Evolutionary conservation across 2,113 vertebrate genomes (phyloP), one percentile per base, ranked within the genome.

Genomic region (Silurus glanis): DNA sequence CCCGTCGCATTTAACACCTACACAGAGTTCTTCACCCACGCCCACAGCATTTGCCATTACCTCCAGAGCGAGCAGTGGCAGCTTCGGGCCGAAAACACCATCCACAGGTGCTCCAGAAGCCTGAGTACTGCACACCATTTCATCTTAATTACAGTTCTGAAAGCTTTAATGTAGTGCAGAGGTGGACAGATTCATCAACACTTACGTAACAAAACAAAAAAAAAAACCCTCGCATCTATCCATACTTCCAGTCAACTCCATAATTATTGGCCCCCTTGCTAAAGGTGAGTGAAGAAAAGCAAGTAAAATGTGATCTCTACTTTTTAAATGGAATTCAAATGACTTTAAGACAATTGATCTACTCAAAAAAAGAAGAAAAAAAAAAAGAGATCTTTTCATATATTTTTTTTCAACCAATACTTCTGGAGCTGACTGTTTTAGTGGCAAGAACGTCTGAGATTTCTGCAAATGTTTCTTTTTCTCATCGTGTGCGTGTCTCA

Each of bases 1-100:
- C 61, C 87, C 0, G 94, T 95, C 84, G 95, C 95, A 3, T 96
- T 96, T 82, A 94, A 93, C 82, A 85, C 94, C 7, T 96, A 94
- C 92, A 96, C 96, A 0, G 95, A 96, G 91, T 96, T 96, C 90
- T 96, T 96, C 91, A 96, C 96, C 2, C 95, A 96, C 81, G 92
- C 94, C 0, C 94, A 96, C 85, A 93, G 95, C 87, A 96, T 96
- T 87, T 96, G 96, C 83, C 95, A 96, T 86, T 95, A 93, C 90
- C 93, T 96, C 88, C 94, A 96, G 91, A 93, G 93, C 0, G 95
- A 96, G 56, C 90, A 83, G 82, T 96, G 95, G 96, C 94, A 96
- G 88, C 91, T 87, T 59, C 89, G 82, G 7, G 93, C 95, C 0
- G 93, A 95, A 49, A 82, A 85, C 88, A 94, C 94, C 76, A 94